A percentile compares a stretch with the other conserved stretches of the same genome.
These are phyloP conservation scores for Subacronicta megacephala DNA, from an alignment of 2,888 invertebrate species.

Conservation along the genomic window DNA sequence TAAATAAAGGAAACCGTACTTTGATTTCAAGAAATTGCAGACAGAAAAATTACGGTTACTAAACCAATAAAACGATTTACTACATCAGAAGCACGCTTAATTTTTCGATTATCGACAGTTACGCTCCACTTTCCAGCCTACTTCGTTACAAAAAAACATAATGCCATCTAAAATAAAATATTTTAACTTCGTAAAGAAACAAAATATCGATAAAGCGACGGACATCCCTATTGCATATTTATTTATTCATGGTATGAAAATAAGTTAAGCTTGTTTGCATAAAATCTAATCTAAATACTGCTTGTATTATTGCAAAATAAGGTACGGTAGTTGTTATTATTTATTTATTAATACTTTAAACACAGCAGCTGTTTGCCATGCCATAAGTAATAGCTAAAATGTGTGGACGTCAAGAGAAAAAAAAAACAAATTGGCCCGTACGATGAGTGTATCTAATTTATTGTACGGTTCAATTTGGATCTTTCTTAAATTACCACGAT, in stretches of 20 bases:
- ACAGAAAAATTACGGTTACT: no score
- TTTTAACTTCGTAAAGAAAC: background rate
- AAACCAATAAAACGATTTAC: conserved; percentile 1
- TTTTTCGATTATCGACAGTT: conserved; percentile 9
- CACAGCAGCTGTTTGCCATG: no score
- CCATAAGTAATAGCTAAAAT: no score
- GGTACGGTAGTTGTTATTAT: no score
- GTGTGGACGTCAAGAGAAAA: no score
- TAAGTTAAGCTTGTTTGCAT: conserved; percentile 8
- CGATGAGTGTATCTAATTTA: no score
- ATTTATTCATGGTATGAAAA: conserved; percentile 19
- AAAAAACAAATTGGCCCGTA: no score
- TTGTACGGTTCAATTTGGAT: no score
- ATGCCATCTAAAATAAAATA: background rate
- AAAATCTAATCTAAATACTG: background rate
- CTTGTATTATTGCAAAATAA: background rate
- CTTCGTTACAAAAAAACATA: background rate
- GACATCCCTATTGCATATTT: conserved; percentile 11
- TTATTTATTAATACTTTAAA: no score
- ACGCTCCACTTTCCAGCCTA: conserved; percentile 1
- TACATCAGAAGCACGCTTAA: conserved; percentile 1
- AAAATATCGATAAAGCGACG: conserved; percentile 9
- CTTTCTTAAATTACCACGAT: no score
- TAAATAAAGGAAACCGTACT: no score
- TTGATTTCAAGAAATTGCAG: no score